These are phyloP conservation scores for Bovichtus variegatus DNA, from an alignment of 2,797 vertebrate genomes.

Conservation along the genomic window DNA sequence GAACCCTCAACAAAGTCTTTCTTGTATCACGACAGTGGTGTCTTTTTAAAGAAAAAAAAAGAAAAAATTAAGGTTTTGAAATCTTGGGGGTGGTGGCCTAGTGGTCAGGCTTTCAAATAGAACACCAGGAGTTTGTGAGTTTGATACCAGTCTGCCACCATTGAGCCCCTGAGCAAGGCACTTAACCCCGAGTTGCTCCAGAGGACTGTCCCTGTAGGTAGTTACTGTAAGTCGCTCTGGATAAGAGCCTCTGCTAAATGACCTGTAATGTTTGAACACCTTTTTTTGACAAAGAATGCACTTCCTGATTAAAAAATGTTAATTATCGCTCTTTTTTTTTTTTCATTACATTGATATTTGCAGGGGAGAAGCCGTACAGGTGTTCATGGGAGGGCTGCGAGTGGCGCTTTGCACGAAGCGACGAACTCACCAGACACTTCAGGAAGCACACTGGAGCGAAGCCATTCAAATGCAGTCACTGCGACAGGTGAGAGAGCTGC, in stretches of 20 bases:
- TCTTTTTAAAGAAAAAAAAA: no score
- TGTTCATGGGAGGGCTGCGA: constrained; percentile 98
- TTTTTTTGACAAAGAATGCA: not conserved
- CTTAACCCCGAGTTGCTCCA: no score
- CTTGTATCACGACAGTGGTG: not conserved
- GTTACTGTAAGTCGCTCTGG: no score
- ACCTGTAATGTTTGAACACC: not conserved
- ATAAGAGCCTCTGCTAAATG: no score
- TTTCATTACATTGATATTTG: constrained; percentile 33
- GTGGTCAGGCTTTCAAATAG: no score
- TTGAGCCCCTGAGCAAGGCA: no score
- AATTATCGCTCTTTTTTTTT: no score
- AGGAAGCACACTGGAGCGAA: constrained; percentile 99
- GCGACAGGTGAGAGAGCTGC: constrained; percentile 90
- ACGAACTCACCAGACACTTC: constrained; percentile 98
- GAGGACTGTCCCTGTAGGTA: no score
- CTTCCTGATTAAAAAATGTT: not conserved
- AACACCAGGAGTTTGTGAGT: no score
- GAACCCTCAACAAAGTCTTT: not conserved
- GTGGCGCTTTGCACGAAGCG: constrained; percentile 98
- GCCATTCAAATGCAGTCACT: constrained; percentile 99
- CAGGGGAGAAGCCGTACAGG: constrained; percentile 98
- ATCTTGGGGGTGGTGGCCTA: no score
- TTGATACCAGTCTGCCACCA: no score
- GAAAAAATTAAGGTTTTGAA: no score